Base-by-base conservation (phyloP, 2,797 vertebrate genomes). In the Rousettus madagascariensis region DNA sequence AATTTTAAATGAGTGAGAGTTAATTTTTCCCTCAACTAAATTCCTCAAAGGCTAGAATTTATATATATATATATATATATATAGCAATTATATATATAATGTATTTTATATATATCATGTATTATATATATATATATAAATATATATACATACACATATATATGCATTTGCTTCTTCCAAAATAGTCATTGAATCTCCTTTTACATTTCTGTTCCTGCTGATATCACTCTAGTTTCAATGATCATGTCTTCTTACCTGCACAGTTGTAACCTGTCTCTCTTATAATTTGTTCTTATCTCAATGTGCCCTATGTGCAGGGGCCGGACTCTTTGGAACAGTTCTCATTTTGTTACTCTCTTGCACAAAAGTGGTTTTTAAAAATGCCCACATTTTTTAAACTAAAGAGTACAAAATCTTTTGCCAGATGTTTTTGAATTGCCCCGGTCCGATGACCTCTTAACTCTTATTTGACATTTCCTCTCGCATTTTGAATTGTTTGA, bases 401-500 rank as follows among this genome's bases (percentile, higher is more conserved):
- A 33, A 26, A 30, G 59, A 86, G 55, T 28, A 53, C 16, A 69
- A 53, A 86, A 33, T 68, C 12, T 90, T 86, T 33, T 75, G 63
- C 24, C 22, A 74, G 28, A 9, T 90, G 9, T 71, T 92, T 92
- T 63, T 74, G 36, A 28, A n/a, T 51, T 43, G 3, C 5, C 4
- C 12, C 33, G 19, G 5, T 38, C 12, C 65, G 46, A 12, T 20
- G n/a, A 15, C 8, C 20, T 88, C 24, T 33, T 41, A 49, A 72
- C 13, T 75, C 26, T 93, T 53, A 41, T 53, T 36, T 84, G 57
- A 28, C 63, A 33, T 88, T 95, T 88, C 8, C 8, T 53, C 30
- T 90, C 49, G 43, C 49, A 43, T 83, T 94, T 49, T 90, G 75
- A 83, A 84, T 63, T 53, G n/a, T 72, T 74, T 96, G 26, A 26